These are phyloP conservation scores for Rhyacophila evoluta DNA, from an alignment of 2,888 invertebrate species.

Conservation along the genomic window DNA sequence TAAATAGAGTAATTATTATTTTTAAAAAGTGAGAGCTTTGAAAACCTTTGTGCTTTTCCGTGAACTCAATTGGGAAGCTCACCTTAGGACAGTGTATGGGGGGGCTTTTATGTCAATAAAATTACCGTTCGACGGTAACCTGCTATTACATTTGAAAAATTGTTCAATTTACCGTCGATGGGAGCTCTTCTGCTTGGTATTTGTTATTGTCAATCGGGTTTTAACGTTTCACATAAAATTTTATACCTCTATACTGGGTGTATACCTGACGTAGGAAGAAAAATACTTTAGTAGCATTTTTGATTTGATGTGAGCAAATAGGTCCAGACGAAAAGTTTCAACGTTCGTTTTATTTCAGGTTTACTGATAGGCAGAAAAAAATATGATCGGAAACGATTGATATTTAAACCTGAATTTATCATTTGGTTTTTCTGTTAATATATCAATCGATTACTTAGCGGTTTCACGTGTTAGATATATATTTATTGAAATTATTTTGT, in stretches of 20 bases:
- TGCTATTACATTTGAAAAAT: slow-evolving; percentile 24
- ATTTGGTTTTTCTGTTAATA: no score
- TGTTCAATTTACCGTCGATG: slow-evolving; percentile 17
- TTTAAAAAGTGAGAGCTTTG: no score
- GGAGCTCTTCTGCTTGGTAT: slow-evolving; percentile 1
- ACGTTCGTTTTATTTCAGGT: no score
- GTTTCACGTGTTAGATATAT: no score
- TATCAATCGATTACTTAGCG: no score
- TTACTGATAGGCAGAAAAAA: no score
- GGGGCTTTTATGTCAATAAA: slow-evolving; percentile 14
- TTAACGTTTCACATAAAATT: slow-evolving; percentile 22
- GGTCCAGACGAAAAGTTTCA: background rate
- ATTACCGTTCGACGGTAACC: slow-evolving; percentile 19
- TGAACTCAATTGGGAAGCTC: background rate
- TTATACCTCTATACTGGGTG: background rate
- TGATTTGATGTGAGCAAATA: background rate
- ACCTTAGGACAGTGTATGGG: background rate
- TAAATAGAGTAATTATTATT: no score
- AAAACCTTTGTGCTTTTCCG: background rate
- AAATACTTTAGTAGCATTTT: background rate
- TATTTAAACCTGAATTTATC: no score
- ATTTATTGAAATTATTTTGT: no score
- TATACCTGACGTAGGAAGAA: background rate
- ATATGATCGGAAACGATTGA: no score
- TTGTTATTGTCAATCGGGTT: slow-evolving; percentile 24